phyloP scores from a whole-genome alignment of 2,797 vertebrate genomes.

The Danio tinwini region DNA sequence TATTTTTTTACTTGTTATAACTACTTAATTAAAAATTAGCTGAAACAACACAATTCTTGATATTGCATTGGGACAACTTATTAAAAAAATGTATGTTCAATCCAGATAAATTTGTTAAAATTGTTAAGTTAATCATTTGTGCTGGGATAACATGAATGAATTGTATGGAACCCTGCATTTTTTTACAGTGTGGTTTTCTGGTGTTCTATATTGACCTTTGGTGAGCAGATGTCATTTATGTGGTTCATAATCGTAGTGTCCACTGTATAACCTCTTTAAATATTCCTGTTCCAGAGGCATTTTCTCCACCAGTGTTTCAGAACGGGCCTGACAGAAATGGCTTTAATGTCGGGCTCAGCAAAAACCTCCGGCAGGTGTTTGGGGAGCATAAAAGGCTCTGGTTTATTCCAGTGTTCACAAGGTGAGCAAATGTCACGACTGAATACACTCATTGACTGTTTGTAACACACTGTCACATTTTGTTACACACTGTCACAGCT shows the following conservation, averaged over 20 bases:
- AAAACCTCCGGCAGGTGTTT: constrained; percentile 94
- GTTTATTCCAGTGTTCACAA: constrained; percentile 91
- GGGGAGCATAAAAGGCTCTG: constrained; percentile 90
- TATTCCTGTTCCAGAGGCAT: constrained; percentile 84
- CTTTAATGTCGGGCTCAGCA: constrained; percentile 89
- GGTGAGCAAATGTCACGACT: constrained; percentile 73
- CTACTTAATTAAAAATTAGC: no score
- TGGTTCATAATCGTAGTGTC: not conserved
- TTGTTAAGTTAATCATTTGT: no score
- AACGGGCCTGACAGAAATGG: constrained; percentile 93
- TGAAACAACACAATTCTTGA: no score
- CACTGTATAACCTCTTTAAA: not conserved
- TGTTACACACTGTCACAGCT: no score
- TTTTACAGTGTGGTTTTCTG: no score
- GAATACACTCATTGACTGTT: not conserved
- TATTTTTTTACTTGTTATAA: no score
- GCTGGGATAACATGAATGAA: no score
- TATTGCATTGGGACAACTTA: no score
- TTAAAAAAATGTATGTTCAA: no score
- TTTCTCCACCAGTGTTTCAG: constrained; percentile 91
- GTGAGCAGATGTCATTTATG: not conserved
- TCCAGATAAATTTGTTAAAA: no score
- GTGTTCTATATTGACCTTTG: not conserved
- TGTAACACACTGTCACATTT: no score
- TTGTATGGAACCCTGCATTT: no score